Conservation (phyloP, 2,888 invertebrate genomes). For the Spisula solida region DNA sequence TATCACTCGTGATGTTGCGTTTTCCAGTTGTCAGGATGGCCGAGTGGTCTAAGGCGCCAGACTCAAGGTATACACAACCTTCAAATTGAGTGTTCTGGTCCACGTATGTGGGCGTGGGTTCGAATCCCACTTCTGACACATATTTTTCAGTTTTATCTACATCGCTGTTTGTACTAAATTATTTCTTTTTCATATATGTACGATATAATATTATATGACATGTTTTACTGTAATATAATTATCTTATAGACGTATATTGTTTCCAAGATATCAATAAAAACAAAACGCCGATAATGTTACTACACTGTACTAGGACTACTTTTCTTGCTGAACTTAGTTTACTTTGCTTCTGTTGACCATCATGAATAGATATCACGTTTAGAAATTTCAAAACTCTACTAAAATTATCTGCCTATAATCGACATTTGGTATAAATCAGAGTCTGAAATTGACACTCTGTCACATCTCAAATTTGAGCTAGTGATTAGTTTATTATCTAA, state of each 20-base stretch:
- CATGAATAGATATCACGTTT: no score
- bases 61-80: not conserved
- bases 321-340: not conserved
- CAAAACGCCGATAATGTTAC: not conserved
- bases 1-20: not conserved
- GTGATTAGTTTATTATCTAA: no score
- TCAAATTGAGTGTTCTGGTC: not conserved
- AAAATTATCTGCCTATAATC: no score
- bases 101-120: slow-evolving; percentile 2
- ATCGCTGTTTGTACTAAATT: no score
- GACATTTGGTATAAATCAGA: no score
- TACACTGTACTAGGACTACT: not conserved
- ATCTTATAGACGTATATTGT: not conserved
- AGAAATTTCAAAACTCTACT: no score
- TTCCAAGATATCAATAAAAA: not conserved
- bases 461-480: no score
- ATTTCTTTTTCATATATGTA: not conserved
- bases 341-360: no score
- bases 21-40: not conserved
- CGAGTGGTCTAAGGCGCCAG: slow-evolving; percentile 8
- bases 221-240: not conserved
- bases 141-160: not conserved
- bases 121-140: slow-evolving; percentile 7
- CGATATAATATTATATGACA: not conserved
- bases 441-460: no score